Percentiles rank a stretch among this genome's conserved stretches.
phyloP scores from a whole-genome alignment of 1,140 invertebrate species.

The Thaumatotibia leucotreta region DNA sequence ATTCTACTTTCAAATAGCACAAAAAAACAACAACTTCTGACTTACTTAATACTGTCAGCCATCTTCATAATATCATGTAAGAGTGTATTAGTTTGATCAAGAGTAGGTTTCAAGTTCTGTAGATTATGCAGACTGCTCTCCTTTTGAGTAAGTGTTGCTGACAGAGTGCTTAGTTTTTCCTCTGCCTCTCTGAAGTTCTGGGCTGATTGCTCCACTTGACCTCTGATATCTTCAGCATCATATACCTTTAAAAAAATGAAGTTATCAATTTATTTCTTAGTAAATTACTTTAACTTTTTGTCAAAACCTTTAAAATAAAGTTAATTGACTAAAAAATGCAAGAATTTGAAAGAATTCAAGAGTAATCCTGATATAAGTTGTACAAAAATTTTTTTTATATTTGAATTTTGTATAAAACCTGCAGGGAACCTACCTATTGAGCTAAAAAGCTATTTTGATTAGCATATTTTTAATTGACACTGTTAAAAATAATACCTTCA shows the following conservation, averaged over 20 bases:
- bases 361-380: too few relatives aligned
- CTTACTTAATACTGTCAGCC: slow-evolving; percentile 50
- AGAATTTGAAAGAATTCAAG: too few relatives aligned
- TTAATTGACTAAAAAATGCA: too few relatives aligned
- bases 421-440: too few relatives aligned
- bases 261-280: background rate
- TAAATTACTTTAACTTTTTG: background rate
- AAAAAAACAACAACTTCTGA: too few relatives aligned
- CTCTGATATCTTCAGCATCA: slow-evolving; percentile 57
- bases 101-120: slow-evolving; percentile 51
- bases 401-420: too few relatives aligned
- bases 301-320: too few relatives aligned
- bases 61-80: slow-evolving; percentile 53
- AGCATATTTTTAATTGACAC: background rate
- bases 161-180: slow-evolving; percentile 40
- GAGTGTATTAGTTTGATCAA: slow-evolving; percentile 49
- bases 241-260: slow-evolving; percentile 29
- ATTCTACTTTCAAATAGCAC: too few relatives aligned
- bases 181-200: slow-evolving; percentile 52
- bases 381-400: too few relatives aligned
- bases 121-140: slow-evolving; percentile 56
- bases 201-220: slow-evolving; percentile 41
- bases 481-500: slow-evolving; percentile 20
- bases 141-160: slow-evolving; percentile 46
- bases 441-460: too few relatives aligned